phyloP scores from a whole-genome alignment of 2,888 invertebrate species.

The Drosophila eohydei region DNA sequence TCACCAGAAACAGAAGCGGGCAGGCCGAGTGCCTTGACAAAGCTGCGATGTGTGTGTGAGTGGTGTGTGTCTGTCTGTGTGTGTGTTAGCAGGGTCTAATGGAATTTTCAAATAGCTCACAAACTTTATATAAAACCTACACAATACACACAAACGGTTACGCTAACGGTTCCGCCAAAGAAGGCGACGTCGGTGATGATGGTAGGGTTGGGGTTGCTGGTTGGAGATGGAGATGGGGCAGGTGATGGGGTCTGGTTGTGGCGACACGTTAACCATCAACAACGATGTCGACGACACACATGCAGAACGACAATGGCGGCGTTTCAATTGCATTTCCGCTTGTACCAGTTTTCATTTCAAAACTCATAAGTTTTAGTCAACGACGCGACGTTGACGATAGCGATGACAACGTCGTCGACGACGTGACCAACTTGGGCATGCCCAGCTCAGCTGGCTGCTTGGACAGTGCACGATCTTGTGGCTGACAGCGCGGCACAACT shows the following conservation, averaged over 20 bases:
- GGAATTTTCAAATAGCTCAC: constrained; percentile 77
- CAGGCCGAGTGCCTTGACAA: constrained; percentile 52
- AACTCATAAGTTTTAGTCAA: constrained; percentile 79
- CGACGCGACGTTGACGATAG: constrained; percentile 35
- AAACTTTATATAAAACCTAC: constrained; percentile 68
- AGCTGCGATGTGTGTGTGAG: constrained; percentile 10
- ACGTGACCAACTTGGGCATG: constrained; percentile 72
- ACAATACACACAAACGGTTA: constrained; percentile 11
- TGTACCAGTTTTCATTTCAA: constrained; percentile 82
- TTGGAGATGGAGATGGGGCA: constrained; percentile 1
- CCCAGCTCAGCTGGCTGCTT: constrained; percentile 51
- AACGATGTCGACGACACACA: constrained; percentile 49
- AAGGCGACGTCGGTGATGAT: neutral
- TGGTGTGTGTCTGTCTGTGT: constrained; percentile 27
- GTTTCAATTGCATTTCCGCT: constrained; percentile 84
- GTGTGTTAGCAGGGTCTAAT: constrained; percentile 71
- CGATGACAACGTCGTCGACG: constrained; percentile 34
- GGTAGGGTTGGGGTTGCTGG: constrained; percentile 6
- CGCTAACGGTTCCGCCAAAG: constrained; percentile 15
- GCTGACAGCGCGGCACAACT: constrained; percentile 74
- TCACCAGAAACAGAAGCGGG: constrained; percentile 1
- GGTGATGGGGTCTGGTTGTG: neutral
- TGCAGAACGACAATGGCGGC: constrained; percentile 67
- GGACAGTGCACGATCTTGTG: constrained; percentile 65
- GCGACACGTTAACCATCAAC: constrained; percentile 46